These are phyloP conservation scores for Coregonus ussuriensis DNA, from an alignment of 2,797 vertebrate species.

Conservation along the genomic window DNA sequence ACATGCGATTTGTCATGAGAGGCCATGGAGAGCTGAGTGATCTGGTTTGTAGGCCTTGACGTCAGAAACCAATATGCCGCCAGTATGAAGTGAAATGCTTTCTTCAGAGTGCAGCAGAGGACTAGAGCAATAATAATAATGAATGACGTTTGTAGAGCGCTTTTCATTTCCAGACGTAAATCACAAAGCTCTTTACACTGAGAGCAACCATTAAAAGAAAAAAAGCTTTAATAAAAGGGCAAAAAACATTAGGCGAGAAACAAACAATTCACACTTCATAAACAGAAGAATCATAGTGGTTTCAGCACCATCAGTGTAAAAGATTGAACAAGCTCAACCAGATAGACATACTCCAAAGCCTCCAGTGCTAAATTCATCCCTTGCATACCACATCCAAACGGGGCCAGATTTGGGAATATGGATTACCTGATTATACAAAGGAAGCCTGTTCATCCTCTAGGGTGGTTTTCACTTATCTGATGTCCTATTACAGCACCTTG, in stretches of 20 bases:
- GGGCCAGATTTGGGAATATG: conserved; percentile 51
- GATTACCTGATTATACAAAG: conserved; percentile 67
- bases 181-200: no score
- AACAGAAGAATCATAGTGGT: background rate
- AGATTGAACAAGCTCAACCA: background rate
- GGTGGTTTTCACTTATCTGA: conserved; percentile 61
- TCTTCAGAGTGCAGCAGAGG: background rate
- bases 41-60: conserved; percentile 38
- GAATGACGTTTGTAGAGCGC: no score
- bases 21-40: conserved; percentile 59
- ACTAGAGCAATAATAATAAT: no score
- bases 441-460: conserved; percentile 60
- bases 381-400: conserved; percentile 48
- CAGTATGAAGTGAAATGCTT: background rate
- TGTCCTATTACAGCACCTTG: conserved; percentile 58
- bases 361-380: conserved; percentile 64
- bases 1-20: conserved; percentile 71
- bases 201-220: no score
- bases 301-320: background rate
- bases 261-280: background rate
- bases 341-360: conserved; percentile 43
- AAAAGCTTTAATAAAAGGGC: no score
- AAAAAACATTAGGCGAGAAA: no score
- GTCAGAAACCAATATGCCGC: conserved; percentile 43
- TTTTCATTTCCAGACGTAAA: no score